Evolutionary conservation across 2,888 invertebrate species (phyloP).

Genomic region (Lepidochitona cinerea): DNA sequence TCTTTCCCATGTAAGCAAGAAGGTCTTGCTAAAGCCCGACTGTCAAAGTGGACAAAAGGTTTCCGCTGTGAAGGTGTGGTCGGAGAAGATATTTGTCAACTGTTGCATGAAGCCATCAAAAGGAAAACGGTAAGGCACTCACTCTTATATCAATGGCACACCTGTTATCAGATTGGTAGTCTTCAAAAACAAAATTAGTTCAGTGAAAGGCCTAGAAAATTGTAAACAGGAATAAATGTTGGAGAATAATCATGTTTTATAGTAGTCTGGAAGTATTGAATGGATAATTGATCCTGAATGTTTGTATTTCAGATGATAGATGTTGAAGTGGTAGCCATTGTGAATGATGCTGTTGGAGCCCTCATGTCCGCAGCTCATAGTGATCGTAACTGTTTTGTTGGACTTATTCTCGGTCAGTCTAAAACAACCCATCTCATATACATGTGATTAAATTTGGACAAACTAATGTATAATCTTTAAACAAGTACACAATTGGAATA

Average conservation of each 20-base stretch:
- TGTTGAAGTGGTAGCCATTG: conserved; percentile 93
- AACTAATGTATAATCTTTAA: too few relatives aligned
- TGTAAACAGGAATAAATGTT: too few relatives aligned
- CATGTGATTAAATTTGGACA: too few relatives aligned
- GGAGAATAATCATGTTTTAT: too few relatives aligned
- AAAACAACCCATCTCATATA: too few relatives aligned
- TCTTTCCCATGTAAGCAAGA: conserved; percentile 91
- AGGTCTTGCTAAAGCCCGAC: conserved; percentile 87
- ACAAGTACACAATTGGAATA: too few relatives aligned
- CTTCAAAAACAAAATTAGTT: too few relatives aligned
- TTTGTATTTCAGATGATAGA: conserved; percentile 80
- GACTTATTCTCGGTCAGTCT: conserved; percentile 90
- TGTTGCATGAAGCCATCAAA: conserved; percentile 88
- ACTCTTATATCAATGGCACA: too few relatives aligned
- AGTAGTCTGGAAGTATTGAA: too few relatives aligned
- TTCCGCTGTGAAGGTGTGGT: conserved; percentile 93
- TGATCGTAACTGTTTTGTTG: conserved; percentile 92
- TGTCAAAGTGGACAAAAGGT: conserved; percentile 95
- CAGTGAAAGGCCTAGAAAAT: too few relatives aligned
- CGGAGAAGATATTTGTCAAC: conserved; percentile 89
- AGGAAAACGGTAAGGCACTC: conserved; percentile 73
- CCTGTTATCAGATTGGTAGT: too few relatives aligned
- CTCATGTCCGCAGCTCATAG: conserved; percentile 99
- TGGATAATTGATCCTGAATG: too few relatives aligned
- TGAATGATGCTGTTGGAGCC: conserved; percentile 98